phyloP scores from a whole-genome alignment of 2,113 vertebrate genomes.

The Phoenicopterus ruber region DNA sequence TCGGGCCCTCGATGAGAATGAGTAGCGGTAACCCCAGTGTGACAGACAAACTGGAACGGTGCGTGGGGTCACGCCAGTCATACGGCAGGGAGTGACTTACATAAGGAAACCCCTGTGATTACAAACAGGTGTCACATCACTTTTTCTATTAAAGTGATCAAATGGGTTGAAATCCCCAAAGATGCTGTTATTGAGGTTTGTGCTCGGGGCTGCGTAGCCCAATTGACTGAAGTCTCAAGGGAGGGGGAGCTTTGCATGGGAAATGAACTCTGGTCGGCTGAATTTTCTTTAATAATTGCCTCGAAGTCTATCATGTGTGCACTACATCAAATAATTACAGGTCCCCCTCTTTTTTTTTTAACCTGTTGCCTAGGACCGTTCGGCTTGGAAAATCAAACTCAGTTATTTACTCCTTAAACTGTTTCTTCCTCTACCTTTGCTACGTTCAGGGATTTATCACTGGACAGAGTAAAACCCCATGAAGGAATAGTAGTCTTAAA shows the following conservation, averaged over 20 bases:
- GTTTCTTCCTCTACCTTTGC: neutral
- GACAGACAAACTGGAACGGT: neutral
- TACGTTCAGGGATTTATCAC: neutral
- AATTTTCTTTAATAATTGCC: slow-evolving; percentile 32
- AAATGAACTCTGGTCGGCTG: neutral
- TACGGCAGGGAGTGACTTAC: neutral
- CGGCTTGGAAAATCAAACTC: neutral
- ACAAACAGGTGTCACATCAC: slow-evolving; percentile 12
- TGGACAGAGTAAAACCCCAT: neutral
- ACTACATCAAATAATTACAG: neutral
- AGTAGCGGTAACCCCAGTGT: neutral
- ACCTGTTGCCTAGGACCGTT: neutral
- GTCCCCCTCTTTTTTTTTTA: neutral
- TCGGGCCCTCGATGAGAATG: neutral
- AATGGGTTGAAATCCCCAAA: neutral
- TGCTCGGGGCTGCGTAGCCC: neutral
- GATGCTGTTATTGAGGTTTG: neutral
- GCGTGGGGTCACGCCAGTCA: neutral
- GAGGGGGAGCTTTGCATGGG: neutral
- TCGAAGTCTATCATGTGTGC: neutral
- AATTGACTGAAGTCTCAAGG: neutral
- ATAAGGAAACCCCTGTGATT: neutral
- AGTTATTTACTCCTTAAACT: neutral
- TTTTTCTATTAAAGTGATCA: slow-evolving; percentile 51
- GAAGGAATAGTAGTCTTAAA: neutral